Evolutionary conservation across 2,113 vertebrate genomes (phyloP).

Genomic region (Coptodon rendalli): DNA sequence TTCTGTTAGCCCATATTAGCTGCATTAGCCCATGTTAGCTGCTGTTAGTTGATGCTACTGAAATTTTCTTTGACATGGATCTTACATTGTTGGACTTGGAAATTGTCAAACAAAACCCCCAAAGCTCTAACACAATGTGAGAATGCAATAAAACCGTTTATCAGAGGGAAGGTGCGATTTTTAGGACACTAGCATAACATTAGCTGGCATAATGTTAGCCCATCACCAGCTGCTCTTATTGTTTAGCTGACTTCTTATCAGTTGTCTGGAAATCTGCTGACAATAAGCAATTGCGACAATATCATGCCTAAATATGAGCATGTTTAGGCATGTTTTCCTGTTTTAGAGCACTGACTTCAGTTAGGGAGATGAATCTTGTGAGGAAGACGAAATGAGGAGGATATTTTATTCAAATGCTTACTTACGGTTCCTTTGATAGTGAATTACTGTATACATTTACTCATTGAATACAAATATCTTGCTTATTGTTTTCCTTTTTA

Average conservation of each 20-base stretch:
- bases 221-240: not conserved
- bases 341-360: not conserved
- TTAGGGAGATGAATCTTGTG: not conserved
- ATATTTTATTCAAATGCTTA: not conserved
- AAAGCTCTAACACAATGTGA: not conserved
- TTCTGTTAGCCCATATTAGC: not conserved
- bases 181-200: not conserved
- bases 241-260: not conserved
- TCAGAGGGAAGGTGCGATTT: not conserved
- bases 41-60: not conserved
- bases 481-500: not conserved
- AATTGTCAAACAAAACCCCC: not conserved
- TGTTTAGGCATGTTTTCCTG: not conserved
- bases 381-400: not conserved
- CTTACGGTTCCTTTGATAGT: not conserved
- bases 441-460: not conserved
- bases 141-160: not conserved
- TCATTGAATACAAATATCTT: not conserved
- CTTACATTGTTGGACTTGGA: not conserved
- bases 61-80: not conserved
- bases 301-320: not conserved
- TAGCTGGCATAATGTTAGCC: not conserved
- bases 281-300: not conserved
- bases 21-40: not conserved
- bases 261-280: not conserved